Conservation (phyloP, 2,797 vertebrate species). For the Microcaecilia unicolor region DNA sequence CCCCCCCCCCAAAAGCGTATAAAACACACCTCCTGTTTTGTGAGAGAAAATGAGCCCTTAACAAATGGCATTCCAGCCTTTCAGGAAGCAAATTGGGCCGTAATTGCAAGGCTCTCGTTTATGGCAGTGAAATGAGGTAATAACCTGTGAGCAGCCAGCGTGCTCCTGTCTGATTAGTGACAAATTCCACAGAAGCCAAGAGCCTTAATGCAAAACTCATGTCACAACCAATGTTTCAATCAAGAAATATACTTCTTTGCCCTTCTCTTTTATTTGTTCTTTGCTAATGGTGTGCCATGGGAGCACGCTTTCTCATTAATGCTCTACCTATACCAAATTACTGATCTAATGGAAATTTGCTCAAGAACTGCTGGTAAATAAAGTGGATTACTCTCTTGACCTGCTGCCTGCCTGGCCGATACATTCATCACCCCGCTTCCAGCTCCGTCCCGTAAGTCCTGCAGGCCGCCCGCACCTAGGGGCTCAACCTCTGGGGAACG, state of each 20-base stretch:
- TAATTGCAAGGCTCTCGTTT: neutral
- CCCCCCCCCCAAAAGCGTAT: too few species aligned
- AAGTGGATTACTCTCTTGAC: slow-evolving; percentile 22
- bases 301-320: slow-evolving; percentile 24
- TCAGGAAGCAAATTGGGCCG: slow-evolving; percentile 1
- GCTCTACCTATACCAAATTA: slow-evolving; percentile 25
- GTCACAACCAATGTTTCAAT: neutral
- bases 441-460: too few species aligned
- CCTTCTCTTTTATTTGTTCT: slow-evolving; percentile 7
- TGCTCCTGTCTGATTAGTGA: neutral
- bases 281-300: slow-evolving; percentile 15
- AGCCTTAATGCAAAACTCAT: slow-evolving; percentile 2
- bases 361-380: slow-evolving; percentile 27
- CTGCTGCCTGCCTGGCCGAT: too few species aligned
- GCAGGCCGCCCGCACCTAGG: too few species aligned
- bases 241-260: slow-evolving; percentile 8
- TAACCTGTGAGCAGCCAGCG: neutral
- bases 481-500: too few species aligned
- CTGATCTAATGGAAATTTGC: slow-evolving; percentile 26
- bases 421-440: too few species aligned
- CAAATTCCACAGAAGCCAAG: slow-evolving; percentile 22
- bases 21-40: too few species aligned
- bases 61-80: slow-evolving; percentile 3
- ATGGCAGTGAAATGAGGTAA: neutral
- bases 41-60: slow-evolving; percentile 8